Percentiles rank a stretch among this genome's conserved stretches.
Conservation (phyloP, 2,113 vertebrate genomes). For the Cephalopholis sonnerati region DNA sequence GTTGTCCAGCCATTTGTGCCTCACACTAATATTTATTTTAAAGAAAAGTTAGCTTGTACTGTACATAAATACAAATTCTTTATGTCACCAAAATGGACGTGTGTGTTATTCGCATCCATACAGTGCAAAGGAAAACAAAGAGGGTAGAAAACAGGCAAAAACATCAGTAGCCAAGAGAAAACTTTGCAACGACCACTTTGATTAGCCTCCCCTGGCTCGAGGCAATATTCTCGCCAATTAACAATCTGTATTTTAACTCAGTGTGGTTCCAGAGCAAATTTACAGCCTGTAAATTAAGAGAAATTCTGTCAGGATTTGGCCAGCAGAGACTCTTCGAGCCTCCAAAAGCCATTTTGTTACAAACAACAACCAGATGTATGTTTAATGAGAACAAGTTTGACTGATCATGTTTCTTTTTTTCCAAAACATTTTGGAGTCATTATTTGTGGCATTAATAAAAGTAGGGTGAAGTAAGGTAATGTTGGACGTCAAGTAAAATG, state of each 20-base stretch:
- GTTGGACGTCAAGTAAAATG: no score
- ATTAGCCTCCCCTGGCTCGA: not conserved
- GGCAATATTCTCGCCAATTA: not conserved
- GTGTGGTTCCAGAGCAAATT: not conserved
- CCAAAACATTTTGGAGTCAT: not conserved
- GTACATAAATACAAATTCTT: not conserved
- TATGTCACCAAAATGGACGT: not conserved
- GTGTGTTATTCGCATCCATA: not conserved
- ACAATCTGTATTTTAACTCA: not conserved
- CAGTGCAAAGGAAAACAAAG: not conserved
- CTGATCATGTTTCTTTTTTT: not conserved
- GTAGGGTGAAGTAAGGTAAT: no score
- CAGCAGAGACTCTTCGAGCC: not conserved
- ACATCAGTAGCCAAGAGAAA: not conserved
- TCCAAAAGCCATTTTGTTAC: not conserved
- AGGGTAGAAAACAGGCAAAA: not conserved
- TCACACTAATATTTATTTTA: not conserved
- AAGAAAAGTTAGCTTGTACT: not conserved
- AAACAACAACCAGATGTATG: conserved; percentile 15
- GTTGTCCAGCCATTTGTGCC: not conserved
- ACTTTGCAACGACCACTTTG: not conserved
- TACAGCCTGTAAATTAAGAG: not conserved
- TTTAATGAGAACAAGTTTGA: not conserved
- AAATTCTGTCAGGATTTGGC: not conserved
- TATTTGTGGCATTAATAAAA: not conserved